These are phyloP conservation scores for Resseliella maxima DNA, from an alignment of 2,888 invertebrate genomes.

Conservation along the genomic window DNA sequence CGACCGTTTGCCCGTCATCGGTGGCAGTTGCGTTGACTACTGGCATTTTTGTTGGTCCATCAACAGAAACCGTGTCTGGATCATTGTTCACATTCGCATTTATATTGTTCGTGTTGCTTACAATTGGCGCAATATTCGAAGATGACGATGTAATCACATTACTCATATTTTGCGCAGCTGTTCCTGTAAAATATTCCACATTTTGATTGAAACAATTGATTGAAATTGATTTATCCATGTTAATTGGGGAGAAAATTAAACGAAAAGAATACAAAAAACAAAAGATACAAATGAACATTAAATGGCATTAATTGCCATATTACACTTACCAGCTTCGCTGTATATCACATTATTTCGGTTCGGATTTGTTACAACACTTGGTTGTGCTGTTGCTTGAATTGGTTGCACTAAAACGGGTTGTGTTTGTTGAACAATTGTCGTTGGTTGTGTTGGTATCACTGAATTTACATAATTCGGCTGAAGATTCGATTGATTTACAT, in stretches of 20 bases:
- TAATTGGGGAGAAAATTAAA: neutral
- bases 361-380: conserved; percentile 4
- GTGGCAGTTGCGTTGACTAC: conserved; percentile 63
- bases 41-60: conserved; percentile 57
- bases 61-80: conserved; percentile 54
- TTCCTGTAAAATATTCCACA: neutral
- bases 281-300: neutral
- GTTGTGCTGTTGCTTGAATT: conserved; percentile 56
- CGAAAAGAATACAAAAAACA: neutral
- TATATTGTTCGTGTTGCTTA: conserved; percentile 37
- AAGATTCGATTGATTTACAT: conserved; percentile 57
- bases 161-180: neutral
- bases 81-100: conserved; percentile 17
- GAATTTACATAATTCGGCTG: conserved; percentile 56
- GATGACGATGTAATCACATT: conserved; percentile 12
- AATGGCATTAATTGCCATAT: neutral
- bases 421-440: conserved; percentile 55
- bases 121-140: neutral
- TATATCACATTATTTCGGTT: conserved; percentile 49
- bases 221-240: no score
- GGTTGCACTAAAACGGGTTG: conserved; percentile 59
- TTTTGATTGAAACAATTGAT: no score
- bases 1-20: conserved; percentile 66
- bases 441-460: conserved; percentile 54
- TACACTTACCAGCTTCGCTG: conserved; percentile 20